These are phyloP conservation scores for Zeus faber DNA, from an alignment of 2,113 vertebrate species.

Conservation along the genomic window DNA sequence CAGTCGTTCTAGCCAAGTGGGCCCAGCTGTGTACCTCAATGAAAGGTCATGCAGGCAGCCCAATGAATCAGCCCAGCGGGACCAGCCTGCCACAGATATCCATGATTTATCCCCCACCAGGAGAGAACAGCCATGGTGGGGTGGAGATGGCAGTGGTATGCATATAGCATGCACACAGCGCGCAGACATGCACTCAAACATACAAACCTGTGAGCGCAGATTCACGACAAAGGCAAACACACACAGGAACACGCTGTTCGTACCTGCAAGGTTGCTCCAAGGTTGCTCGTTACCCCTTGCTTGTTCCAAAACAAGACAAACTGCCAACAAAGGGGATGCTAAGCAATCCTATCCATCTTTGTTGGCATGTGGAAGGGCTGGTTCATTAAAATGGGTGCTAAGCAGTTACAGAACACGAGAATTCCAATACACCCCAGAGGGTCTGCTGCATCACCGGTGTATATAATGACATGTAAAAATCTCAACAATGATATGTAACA, in stretches of 20 bases:
- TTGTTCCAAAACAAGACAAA: slow-evolving; percentile 67
- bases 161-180: slow-evolving; percentile 31
- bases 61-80: slow-evolving; percentile 66
- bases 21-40: slow-evolving; percentile 54
- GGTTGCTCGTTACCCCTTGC: slow-evolving; percentile 21
- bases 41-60: slow-evolving; percentile 66
- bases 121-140: slow-evolving; percentile 38
- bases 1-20: slow-evolving; percentile 37
- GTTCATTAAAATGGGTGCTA: slow-evolving; percentile 52
- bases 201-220: neutral
- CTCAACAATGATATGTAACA: no score
- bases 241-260: neutral
- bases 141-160: slow-evolving; percentile 46
- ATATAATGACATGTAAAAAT: neutral
- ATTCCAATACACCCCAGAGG: no score
- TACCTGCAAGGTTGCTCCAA: slow-evolving; percentile 54
- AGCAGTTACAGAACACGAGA: slow-evolving; percentile 42
- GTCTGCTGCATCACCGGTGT: neutral
- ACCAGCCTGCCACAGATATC: slow-evolving; percentile 44
- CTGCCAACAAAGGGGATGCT: slow-evolving; percentile 57
- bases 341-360: slow-evolving; percentile 63
- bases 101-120: slow-evolving; percentile 65
- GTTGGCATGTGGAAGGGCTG: slow-evolving; percentile 17
- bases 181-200: slow-evolving; percentile 9
- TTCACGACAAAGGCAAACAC: neutral